Base-by-base conservation (phyloP, 2,888 invertebrate genomes). In the Serripes groenlandicus region DNA sequence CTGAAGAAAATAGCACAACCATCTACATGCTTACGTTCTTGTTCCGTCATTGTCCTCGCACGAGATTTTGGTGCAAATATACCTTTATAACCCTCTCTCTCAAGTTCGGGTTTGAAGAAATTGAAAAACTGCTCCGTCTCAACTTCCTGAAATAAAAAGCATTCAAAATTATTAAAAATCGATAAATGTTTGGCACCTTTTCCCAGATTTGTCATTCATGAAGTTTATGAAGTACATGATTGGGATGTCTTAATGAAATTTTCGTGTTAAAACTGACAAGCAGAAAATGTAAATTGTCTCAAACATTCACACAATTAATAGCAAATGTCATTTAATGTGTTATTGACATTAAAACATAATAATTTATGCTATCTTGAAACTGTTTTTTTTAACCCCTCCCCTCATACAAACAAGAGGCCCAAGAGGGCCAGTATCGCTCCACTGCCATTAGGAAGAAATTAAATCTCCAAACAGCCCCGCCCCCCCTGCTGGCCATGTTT, bases 101-200 rank as follows among this genome's bases (percentile, higher is more conserved):
- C 98, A 83, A 99, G 95, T 95, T 99, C 99, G 0, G 99, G 99
- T 93, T 98, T 95, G 95, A 99, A 99, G 95, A 98, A 98, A 94
- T 97, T 97, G 95, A 98, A 98, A 96, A 98, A 99, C 95, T 99
- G 99, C 95, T 99, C 99, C 91, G 99, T 99, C 95, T 99, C 99
- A 83, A 99, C 99, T 95, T 99, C 99, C 97, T 99, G 96, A 85
- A 96, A 91, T 64, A 73, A 68, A 66, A 60, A 42, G 15, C 21
- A 2, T 49, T 49, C 7, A 49, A 42, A 49, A 15, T 49, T 21
- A 21, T 5, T 49, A 3, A 2, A 49, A 49, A 49, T 15, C 42
- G 9, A 49, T 21, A 49, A 5, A 49, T 21, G 15, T 49, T 49
- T 49, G 21, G 49, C n/a, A 49, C 49, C 7, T 5, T 2, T 49